These are phyloP conservation scores for Myopa tessellatipennis DNA, from an alignment of 2,888 invertebrate species.

Conservation along the genomic window DNA sequence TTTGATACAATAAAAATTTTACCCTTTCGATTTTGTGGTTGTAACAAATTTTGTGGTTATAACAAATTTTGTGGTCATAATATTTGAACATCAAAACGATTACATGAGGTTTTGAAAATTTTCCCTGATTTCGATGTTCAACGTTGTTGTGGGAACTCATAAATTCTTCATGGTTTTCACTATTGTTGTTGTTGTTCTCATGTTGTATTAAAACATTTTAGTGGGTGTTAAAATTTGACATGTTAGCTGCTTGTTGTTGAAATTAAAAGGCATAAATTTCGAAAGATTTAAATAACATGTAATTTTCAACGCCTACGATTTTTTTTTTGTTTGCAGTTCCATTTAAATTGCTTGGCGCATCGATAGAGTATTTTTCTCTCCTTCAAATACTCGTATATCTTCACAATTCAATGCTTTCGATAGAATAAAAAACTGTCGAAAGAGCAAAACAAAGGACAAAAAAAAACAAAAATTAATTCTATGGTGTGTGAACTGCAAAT, in stretches of 20 bases:
- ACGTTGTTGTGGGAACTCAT: too few relatives aligned
- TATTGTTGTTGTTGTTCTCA: too few relatives aligned
- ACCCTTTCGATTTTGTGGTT: too few relatives aligned
- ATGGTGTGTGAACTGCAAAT: conserved; percentile 23
- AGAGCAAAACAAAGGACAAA: background rate
- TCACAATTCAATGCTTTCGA: conserved; percentile 28
- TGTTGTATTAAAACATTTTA: too few relatives aligned
- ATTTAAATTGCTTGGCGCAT: conserved; percentile 13
- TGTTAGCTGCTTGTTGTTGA: background rate
- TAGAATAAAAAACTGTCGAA: background rate
- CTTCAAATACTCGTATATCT: conserved; percentile 20
- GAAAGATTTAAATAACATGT: conserved; percentile 1
- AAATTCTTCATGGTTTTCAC: too few relatives aligned
- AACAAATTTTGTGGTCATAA: background rate
- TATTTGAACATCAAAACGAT: background rate
- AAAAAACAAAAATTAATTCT: background rate
- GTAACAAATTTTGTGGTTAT: background rate
- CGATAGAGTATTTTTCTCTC: background rate
- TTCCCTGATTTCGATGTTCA: too few relatives aligned
- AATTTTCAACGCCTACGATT: too few relatives aligned
- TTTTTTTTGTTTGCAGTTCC: too few relatives aligned
- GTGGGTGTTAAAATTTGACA: background rate
- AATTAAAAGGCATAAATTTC: background rate
- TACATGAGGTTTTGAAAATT: too few relatives aligned
- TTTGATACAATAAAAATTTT: too few relatives aligned